These are phyloP conservation scores for Euglossa dilemma DNA, from an alignment of 1,140 invertebrate genomes.

Conservation along the genomic window DNA sequence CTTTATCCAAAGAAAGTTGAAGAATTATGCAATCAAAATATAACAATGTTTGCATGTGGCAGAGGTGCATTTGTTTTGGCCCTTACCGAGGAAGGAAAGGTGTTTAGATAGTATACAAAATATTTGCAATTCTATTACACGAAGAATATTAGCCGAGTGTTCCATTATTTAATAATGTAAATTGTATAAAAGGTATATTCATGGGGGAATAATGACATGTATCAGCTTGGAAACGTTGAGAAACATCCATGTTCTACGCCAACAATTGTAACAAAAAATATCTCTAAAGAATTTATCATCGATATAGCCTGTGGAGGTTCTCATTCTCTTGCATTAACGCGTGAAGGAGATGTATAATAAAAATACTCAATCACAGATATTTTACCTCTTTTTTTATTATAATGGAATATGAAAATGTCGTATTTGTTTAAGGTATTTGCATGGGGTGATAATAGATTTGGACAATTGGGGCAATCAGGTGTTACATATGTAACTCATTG, in stretches of 20 bases:
- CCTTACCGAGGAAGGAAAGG: conserved; percentile 84
- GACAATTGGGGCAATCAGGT: conserved; percentile 86
- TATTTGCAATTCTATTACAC: background rate
- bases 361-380: too few relatives aligned
- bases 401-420: background rate
- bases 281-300: conserved; percentile 83
- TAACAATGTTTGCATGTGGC: conserved; percentile 86
- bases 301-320: conserved; percentile 86
- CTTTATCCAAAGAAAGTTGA: conserved; percentile 85
- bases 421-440: conserved; percentile 83
- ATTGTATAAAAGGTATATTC: conserved; percentile 80
- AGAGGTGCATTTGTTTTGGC: conserved; percentile 87
- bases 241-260: conserved; percentile 84
- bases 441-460: conserved; percentile 88
- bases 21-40: conserved; percentile 84
- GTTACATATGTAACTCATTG: conserved; percentile 2
- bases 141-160: background rate
- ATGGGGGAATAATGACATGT: conserved; percentile 89
- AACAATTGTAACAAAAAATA: conserved; percentile 79
- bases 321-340: conserved; percentile 85
- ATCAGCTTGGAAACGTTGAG: conserved; percentile 85
- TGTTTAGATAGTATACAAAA: conserved; percentile 60
- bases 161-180: background rate
- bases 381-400: background rate
- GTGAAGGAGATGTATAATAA: conserved; percentile 84